Conservation (phyloP, 2,888 invertebrate genomes). For the Phaedon cochleariae region DNA sequence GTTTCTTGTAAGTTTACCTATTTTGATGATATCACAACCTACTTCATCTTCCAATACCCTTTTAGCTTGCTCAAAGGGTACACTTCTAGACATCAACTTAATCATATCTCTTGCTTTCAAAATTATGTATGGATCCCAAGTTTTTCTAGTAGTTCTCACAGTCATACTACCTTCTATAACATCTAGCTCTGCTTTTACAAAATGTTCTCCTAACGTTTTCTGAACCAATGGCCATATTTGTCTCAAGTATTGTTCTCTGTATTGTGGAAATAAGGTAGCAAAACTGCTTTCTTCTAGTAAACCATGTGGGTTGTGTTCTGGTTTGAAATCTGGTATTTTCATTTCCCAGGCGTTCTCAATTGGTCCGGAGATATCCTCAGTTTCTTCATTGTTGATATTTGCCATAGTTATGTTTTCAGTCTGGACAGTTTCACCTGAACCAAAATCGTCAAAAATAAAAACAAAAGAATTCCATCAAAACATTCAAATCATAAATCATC, state of each 20-base stretch:
- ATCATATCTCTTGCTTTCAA: conserved; percentile 96
- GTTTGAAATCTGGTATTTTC: conserved; percentile 87
- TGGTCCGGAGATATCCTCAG: conserved; percentile 62
- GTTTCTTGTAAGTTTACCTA: conserved; percentile 88
- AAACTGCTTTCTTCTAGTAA: conserved; percentile 94
- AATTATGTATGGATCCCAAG: conserved; percentile 98
- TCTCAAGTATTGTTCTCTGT: conserved; percentile 93
- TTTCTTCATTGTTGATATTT: conserved; percentile 20
- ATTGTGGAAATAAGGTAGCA: conserved; percentile 96
- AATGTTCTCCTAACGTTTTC: conserved; percentile 81
- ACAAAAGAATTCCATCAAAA: neutral
- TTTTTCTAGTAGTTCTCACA: conserved; percentile 93
- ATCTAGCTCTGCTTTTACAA: conserved; percentile 88
- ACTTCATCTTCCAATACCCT: conserved; percentile 88
- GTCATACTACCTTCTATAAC: conserved; percentile 93
- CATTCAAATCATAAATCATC: no score
- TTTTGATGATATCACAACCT: conserved; percentile 96
- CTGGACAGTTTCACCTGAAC: no score
- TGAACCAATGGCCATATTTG: conserved; percentile 96
- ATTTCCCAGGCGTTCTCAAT: conserved; percentile 87
- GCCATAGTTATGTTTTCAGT: conserved; percentile 20
- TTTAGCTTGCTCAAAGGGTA: conserved; percentile 95
- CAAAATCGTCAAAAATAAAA: neutral
- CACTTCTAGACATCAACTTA: conserved; percentile 92
- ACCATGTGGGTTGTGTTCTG: conserved; percentile 88